Evolutionary conservation across 2,888 invertebrate genomes (phyloP), one percentile per base, ranked within the genome.

Genomic region (Pachliopta kotzebuea): DNA sequence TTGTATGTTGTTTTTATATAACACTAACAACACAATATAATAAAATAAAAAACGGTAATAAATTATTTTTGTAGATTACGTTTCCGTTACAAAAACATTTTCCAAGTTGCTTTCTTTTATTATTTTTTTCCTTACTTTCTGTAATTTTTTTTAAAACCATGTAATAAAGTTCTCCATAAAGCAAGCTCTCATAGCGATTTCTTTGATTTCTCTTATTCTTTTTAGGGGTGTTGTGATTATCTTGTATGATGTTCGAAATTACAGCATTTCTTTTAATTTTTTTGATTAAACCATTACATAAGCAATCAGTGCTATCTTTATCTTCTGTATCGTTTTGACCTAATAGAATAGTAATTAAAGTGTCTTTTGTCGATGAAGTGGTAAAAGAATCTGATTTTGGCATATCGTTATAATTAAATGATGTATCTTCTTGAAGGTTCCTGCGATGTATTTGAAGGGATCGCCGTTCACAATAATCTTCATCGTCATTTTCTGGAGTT

Each of bases 401-500:
- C 14, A 50, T 24, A 37, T 21, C 20, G 21, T 56, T 0, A 26
- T 62, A 24, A 17, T 68, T 45, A 70, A 60, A 23, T 29, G n/a
- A 60, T 20, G 67, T 64, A 56, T 63, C 59, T 62, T 75, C 70
- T 56, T 58, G 9, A 24, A 75, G 77, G 73, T 84, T 75, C 72
- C 83, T 73, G 65, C 78, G 78, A 56, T 70, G 76, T 60, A 85
- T 67, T 60, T 87, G 79, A 21, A 89, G 76, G 20, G 85, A 82
- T 29, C 86, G 77, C 56, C 80, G 80, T 76, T 90, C 89, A 70
- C 90, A 91, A 72, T 91, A 91, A 68, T 90, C 90, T 70, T 83
- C 87, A 58, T 89, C 85, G 53, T 78, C 79, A 58, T 66, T 62
- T 63, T 67, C 71, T 37, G 60, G 58, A 21, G 53, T 63, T 17